Conservation (phyloP, 2,113 vertebrate genomes). For the Ptychochromis oligacanthus region DNA sequence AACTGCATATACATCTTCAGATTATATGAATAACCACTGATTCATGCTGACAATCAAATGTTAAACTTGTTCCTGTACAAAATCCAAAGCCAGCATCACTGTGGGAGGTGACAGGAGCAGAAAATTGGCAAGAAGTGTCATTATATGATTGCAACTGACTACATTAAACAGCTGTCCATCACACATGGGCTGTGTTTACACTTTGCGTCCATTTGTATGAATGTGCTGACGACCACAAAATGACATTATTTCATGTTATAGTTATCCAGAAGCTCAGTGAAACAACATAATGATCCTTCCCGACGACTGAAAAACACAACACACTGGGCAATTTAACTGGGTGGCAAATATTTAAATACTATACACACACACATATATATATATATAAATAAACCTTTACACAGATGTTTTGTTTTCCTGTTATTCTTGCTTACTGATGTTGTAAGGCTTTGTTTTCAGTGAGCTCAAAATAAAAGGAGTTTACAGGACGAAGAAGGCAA, state of each 20-base stretch:
- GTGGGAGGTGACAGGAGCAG: not conserved
- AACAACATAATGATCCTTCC: not conserved
- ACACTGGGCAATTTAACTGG: not conserved
- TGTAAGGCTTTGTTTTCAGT: not conserved
- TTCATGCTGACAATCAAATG: not conserved
- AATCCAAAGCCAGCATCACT: not conserved
- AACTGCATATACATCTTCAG: not conserved
- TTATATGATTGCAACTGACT: not conserved
- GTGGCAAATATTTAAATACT: not conserved
- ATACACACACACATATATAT: no score
- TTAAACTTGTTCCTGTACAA: not conserved
- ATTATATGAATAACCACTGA: not conserved
- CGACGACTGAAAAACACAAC: fast-evolving
- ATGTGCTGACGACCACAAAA: not conserved
- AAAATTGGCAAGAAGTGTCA: not conserved
- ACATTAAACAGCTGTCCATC: not conserved
- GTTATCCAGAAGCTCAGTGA: not conserved
- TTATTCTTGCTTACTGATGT: not conserved
- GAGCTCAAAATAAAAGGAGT: not conserved
- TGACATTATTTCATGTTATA: not conserved
- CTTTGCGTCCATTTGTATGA: not conserved
- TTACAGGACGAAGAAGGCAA: not conserved
- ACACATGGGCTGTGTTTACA: not conserved
- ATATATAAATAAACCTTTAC: not conserved
- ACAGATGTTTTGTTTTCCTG: not conserved